Evolutionary conservation across 1,140 invertebrate genomes (phyloP).

Genomic region (Aphidius ervi): DNA sequence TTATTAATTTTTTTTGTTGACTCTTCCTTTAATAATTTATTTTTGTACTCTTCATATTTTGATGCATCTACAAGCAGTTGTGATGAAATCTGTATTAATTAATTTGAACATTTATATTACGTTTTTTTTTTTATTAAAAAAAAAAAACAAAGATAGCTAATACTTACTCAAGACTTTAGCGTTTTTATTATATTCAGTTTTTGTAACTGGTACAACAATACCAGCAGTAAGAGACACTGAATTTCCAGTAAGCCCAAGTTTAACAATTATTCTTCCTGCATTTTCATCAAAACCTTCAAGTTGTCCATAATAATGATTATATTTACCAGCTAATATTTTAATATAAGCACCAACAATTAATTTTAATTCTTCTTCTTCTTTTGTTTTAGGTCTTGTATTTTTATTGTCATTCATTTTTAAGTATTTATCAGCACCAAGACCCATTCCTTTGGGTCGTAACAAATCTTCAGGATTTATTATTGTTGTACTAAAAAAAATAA

Average conservation of each 20-base stretch:
- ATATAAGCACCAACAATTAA: slow-evolving; percentile 67
- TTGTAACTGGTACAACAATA: slow-evolving; percentile 69
- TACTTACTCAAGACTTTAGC: slow-evolving; percentile 77
- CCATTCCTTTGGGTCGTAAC: slow-evolving; percentile 83
- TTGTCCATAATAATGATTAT: slow-evolving; percentile 76
- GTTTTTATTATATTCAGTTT: slow-evolving; percentile 74
- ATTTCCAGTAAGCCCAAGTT: slow-evolving; percentile 68
- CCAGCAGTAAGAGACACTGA: slow-evolving; percentile 73
- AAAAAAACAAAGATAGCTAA: background rate
- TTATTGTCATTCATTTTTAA: slow-evolving; percentile 44
- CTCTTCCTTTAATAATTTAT: slow-evolving; percentile 49
- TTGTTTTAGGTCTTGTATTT: slow-evolving; percentile 49
- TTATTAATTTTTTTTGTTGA: slow-evolving; percentile 28
- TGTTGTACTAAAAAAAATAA: slow-evolving; percentile 47
- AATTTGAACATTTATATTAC: slow-evolving; percentile 33
- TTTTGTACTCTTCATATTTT: slow-evolving; percentile 66
- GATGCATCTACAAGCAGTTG: slow-evolving; percentile 58
- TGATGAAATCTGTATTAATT: slow-evolving; percentile 28
- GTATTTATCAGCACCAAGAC: slow-evolving; percentile 80
- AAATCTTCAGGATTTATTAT: slow-evolving; percentile 52
- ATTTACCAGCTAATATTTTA: slow-evolving; percentile 67
- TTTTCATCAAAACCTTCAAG: slow-evolving; percentile 84
- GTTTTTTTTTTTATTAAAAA: background rate
- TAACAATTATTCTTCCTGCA: slow-evolving; percentile 73
- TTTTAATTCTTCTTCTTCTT: slow-evolving; percentile 60